Evolutionary conservation across 2,797 vertebrate species (phyloP).

Genomic region (Phataginus tetradactyla): DNA sequence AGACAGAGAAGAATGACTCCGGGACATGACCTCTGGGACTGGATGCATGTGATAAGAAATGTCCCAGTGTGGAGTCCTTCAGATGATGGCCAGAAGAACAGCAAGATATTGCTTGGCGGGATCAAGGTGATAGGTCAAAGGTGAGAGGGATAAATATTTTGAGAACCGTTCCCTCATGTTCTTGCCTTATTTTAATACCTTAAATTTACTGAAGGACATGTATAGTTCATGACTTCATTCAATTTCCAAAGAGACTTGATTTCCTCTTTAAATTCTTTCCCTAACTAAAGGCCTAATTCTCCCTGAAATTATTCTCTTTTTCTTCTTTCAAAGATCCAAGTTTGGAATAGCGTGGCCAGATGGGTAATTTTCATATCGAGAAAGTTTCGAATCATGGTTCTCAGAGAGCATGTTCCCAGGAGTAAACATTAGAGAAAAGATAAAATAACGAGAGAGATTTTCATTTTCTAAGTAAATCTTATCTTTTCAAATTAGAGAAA

Average conservation of each 20-base stretch:
- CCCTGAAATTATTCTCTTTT: neutral
- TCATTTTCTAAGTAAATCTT: constrained; percentile 6
- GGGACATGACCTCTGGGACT: constrained; percentile 54
- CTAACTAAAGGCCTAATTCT: neutral
- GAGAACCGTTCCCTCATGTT: constrained; percentile 25
- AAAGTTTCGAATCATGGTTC: neutral
- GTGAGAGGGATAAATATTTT: neutral
- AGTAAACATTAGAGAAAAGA: neutral
- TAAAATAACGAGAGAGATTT: constrained; percentile 15
- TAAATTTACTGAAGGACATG: constrained; percentile 30
- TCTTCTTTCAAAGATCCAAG: constrained; percentile 28
- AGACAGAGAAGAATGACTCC: constrained; percentile 62
- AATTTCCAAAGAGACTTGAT: constrained; percentile 47
- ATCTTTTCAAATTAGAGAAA: constrained; percentile 34
- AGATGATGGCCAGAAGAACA: neutral
- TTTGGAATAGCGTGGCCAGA: neutral
- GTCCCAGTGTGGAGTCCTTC: neutral
- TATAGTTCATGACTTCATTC: constrained; percentile 34
- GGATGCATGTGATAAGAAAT: constrained; percentile 71
- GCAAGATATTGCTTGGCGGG: neutral
- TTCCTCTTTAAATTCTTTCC: constrained; percentile 39
- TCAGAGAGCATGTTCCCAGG: constrained; percentile 1
- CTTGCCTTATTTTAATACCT: neutral
- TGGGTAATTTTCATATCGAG: neutral
- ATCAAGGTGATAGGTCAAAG: neutral